Base-by-base conservation (phyloP, 2,113 vertebrate species). In the Artemisiospiza belli region DNA sequence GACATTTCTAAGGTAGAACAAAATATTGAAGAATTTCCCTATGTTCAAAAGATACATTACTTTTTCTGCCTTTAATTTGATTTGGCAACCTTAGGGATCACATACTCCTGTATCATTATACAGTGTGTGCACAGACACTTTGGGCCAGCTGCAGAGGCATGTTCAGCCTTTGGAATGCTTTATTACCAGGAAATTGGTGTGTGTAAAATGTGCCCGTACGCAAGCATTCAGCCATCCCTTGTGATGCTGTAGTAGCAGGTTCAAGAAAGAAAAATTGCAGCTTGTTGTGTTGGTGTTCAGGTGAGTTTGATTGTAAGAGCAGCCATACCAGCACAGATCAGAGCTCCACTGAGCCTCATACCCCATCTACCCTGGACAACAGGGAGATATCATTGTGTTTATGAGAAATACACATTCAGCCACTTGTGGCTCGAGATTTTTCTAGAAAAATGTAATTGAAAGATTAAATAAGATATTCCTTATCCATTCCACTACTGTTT, bases 141-240 rank as follows among this genome's bases (percentile, higher is more conserved):
- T 15, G 11, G 14, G 49, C 62, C 19, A 54, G 18, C 46, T 61
- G 47, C 61, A 35, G 5, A 11, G 44, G 16, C 16, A 12, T 57
- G 87, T 93, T 83, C 25, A 63, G 57, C 28, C 64, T 72, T 69
- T 35, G 43, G 28, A 54, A 27, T 55, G 30, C 46, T 25, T 85
- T 69, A 23, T 76, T 54, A 59, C 18, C 16, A 37, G 54, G 37
- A 75, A 35, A 8, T 30, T 12, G 31, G 9, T 43, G 12, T 28
- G 2, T 46, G 46, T 33, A 21, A 19, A 21, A 55, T 1, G 1
- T 54, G 12, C 11, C 22, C 1, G 0, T 47, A 10, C 0, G 0
- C 15, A 35, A 59, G 33, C 27, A 11, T 72, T 68, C 9, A 1
- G 13, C 37, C 21, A 20, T 62, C 14, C 37, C 11, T 57, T 83